Evolutionary conservation across 2,888 invertebrate genomes (phyloP), one percentile per base, ranked within the genome.

Genomic region (Epicampocera succincta): DNA sequence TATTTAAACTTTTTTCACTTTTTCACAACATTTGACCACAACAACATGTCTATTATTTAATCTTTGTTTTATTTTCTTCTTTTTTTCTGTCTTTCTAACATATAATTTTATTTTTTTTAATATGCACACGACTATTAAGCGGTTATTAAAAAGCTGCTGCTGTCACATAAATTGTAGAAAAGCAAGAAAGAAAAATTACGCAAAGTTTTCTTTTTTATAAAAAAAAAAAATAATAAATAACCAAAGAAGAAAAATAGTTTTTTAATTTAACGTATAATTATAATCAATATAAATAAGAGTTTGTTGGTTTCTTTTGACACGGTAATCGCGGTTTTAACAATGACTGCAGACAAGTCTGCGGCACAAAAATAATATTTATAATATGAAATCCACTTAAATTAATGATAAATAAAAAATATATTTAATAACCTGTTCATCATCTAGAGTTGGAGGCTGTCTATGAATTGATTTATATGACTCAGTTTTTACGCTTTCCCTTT

Each of bases 21-120:
- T 74, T 58, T 66, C 46, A 29, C 54, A 63, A 48, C 19, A 46
- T 46, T 46, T 68, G 60, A 68, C 68, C 60, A 68, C 52, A 68
- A 68, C 52, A 68, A 65, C 42, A 17, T 33, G 25, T 52, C 48
- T 44, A 42, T 61, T 52, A 76, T 76, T 68, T 61, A 76, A 76
- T 68, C 19, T 33, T 75, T 15, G 40, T 21, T 21, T 48, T 48
- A 4, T 42, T 17, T 3, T 2, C n/a, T 19, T 50, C 1, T 25
- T 50, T 0, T 13, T 15, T 40, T 13, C 54, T 60, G 12, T 15
- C 42, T 46, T 13, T 75, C 38, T 12, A 63, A 25, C 2, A 25
- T 52, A 44, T 33, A 61, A 61, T 52, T 72, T 52, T 33, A 29
- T 44, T 48, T 60, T 48, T 60, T 33, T 72, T 29, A n/a, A 2